Evolutionary conservation across 2,113 vertebrate genomes (phyloP).

Genomic region (Dicentrarchus labrax): DNA sequence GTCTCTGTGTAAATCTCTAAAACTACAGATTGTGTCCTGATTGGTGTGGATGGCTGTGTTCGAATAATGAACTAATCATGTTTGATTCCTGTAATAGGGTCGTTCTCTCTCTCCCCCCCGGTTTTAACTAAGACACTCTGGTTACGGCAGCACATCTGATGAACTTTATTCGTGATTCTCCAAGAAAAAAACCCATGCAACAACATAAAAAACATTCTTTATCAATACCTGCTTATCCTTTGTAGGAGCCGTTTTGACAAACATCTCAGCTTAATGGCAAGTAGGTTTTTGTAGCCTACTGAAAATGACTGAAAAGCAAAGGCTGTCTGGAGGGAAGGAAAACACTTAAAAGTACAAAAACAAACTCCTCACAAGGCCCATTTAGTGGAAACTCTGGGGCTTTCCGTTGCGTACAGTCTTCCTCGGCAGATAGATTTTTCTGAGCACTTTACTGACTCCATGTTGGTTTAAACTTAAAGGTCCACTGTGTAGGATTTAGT

Average conservation of each 20-base stretch:
- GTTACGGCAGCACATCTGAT: too few species aligned
- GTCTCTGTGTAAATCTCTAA: neutral
- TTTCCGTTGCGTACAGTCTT: neutral
- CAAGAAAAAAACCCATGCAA: too few species aligned
- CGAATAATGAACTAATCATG: neutral
- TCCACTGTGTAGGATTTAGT: too few species aligned
- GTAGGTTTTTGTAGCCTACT: too few species aligned
- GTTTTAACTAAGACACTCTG: neutral
- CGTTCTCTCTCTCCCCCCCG: neutral
- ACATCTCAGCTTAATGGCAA: neutral
- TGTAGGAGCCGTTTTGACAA: too few species aligned
- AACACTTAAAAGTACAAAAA: neutral
- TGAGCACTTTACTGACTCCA: too few species aligned
- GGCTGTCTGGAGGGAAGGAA: neutral
- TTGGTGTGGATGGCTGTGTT: neutral
- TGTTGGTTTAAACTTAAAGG: too few species aligned
- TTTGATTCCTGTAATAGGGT: neutral
- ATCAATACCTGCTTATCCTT: too few species aligned
- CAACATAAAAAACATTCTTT: too few species aligned
- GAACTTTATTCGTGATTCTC: too few species aligned
- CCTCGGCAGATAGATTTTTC: neutral
- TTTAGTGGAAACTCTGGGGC: neutral
- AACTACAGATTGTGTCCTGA: neutral
- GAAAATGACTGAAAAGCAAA: neutral
- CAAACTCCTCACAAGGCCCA: neutral